Conservation (phyloP, 2,113 vertebrate species). For the Sapayoa aenigma region DNA sequence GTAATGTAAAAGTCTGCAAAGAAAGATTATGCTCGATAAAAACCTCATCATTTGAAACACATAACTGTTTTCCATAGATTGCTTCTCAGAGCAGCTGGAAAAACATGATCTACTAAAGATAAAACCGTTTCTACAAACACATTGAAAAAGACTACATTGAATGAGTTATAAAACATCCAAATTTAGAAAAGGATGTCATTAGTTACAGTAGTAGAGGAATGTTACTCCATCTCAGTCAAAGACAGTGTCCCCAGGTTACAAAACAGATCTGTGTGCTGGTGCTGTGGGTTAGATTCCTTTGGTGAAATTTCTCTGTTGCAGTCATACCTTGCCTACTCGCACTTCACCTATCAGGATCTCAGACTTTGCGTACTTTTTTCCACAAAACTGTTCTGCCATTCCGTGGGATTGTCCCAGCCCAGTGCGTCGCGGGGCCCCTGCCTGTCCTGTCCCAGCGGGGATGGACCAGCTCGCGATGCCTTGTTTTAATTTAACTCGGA, state of each 20-base stretch:
- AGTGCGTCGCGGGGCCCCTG: too few species aligned
- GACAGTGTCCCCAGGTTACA: neutral
- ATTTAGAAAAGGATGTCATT: slow-evolving; percentile 24
- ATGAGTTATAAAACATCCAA: neutral
- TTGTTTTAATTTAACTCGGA: too few species aligned
- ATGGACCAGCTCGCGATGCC: too few species aligned
- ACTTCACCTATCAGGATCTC: too few species aligned
- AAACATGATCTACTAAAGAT: slow-evolving; percentile 46
- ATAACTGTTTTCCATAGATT: slow-evolving; percentile 41
- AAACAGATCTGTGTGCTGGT: neutral
- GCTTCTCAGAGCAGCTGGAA: slow-evolving; percentile 55
- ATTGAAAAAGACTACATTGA: neutral
- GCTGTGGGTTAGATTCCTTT: too few species aligned
- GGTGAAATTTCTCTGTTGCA: too few species aligned
- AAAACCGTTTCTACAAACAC: neutral
- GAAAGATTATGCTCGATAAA: slow-evolving; percentile 61
- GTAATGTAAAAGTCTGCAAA: slow-evolving; percentile 42
- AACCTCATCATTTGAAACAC: slow-evolving; percentile 32
- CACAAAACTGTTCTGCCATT: too few species aligned
- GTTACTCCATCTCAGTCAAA: neutral
- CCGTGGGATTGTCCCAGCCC: too few species aligned
- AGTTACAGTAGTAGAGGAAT: neutral
- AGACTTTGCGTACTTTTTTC: too few species aligned
- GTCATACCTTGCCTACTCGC: too few species aligned
- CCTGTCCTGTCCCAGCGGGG: too few species aligned